These are phyloP conservation scores for Spea hammondii DNA, from an alignment of 2,797 vertebrate genomes.

Conservation along the genomic window DNA sequence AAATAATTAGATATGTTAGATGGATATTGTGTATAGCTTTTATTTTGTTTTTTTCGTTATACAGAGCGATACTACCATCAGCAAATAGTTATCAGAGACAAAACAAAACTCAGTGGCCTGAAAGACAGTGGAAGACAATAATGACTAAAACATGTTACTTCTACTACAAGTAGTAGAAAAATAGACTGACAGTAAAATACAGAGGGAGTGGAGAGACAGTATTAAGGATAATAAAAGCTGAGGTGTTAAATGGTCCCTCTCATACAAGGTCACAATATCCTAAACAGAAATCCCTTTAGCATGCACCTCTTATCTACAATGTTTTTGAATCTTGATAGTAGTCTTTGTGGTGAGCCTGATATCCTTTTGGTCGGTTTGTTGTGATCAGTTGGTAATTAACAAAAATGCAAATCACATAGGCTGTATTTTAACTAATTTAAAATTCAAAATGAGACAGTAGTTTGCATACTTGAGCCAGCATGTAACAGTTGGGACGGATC, in stretches of 20 bases:
- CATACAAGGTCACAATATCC: background rate
- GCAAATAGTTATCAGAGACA: no score
- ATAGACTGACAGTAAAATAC: background rate
- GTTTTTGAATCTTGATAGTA: background rate
- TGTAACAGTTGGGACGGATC: slow-evolving; percentile 3
- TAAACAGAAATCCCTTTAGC: background rate
- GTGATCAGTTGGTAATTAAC: slow-evolving; percentile 10
- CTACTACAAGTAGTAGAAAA: no score
- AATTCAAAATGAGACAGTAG: background rate
- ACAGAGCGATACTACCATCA: no score
- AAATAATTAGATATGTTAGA: no score
- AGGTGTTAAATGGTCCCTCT: background rate
- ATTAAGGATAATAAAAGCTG: background rate
- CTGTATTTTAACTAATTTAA: background rate
- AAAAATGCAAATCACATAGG: slow-evolving; percentile 13
- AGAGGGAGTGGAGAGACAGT: background rate
- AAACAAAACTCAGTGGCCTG: no score
- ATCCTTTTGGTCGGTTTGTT: slow-evolving; percentile 16
- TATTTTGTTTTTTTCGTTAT: no score
- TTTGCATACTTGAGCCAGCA: slow-evolving; percentile 2
- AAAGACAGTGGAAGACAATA: no score
- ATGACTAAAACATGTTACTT: no score
- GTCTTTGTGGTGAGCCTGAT: slow-evolving; percentile 1
- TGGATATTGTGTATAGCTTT: no score
- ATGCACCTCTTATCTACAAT: background rate